Base-by-base conservation (phyloP, 2,797 vertebrate species). In the Anabas testudineus region DNA sequence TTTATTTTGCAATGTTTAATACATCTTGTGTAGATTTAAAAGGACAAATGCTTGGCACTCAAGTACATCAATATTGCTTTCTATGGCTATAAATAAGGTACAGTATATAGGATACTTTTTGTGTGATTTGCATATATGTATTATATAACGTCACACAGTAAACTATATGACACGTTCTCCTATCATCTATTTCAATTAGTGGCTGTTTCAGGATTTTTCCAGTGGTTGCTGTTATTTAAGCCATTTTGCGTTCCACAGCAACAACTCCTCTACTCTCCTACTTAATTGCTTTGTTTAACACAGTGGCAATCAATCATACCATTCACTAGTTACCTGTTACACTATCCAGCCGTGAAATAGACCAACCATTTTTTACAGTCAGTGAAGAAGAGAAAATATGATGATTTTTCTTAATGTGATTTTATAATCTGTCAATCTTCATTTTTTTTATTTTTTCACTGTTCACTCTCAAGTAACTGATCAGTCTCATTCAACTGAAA, bases 201-300 rank as follows among this genome's bases (percentile, higher is more conserved):
- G 47, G 52, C 56, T 80, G 69, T 81, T 85, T 80, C 58, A 77
- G 60, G 58, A 77, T 61, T 88, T 37, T 87, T 85, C 82, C 76
- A 78, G 61, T 83, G 83, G 71, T 86, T 82, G 69, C 75, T 80
- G 79, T 88, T 89, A 84, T 86, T 84, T 78, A 87, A 90, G 75
- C 65, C 55, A 21, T 71, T 58, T 37, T 72, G 34, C 43, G 65
- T 79, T 84, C 72, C 80, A 88, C 65, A 72, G 81, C 81, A 83
- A 71, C 77, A 90, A 77, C 82, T 90, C 67, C 80, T 82, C 81
- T 55, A 68, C 74, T 72, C 76, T 73, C 54, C 60, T 47, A 78
- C 88, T 81, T 94, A 93, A 94, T 93, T 92, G 86, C 88, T 91
- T 93, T 93, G 84, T 88, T 92, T 91, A 91, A 91, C 81, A 92